Base-by-base conservation (phyloP, 1,140 invertebrate species). In the Papilio xuthus region DNA sequence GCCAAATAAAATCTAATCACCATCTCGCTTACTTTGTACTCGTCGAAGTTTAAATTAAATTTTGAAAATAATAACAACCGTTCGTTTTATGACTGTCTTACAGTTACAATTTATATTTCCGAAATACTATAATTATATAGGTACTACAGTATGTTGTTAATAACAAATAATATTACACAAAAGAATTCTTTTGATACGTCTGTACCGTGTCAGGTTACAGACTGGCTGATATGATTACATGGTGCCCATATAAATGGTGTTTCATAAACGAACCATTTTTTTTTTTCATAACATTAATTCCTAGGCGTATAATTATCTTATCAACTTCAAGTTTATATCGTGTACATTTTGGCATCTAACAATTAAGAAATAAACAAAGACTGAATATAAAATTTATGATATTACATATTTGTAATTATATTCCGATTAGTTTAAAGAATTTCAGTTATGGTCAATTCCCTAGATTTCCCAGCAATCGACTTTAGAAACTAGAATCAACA, bases 221-320 rank as follows among this genome's bases (percentile, higher is more conserved):
- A 73, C 13, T 76, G 53, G n/a, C 56, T 76, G 53, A 76, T 76
- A 44, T 63, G 74, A 76, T 76, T 76, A 76, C 56, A 63, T n/a
- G 53, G 32, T 20, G 53, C 28, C 12, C n/a, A 28, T 42, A 63
- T 63, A 76, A 56, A 63, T 76, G 74, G 74, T 76, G 74, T 42
- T 60, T 37, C 15, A n/a, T 56, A 56, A 56, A 50, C 44, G 1
- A 56, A 53, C n/a, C 3, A 18, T 10, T 18, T 73, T 50, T n/a
- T 41, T 15, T 50, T 71, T n/a, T 42, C 12, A 37, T 69, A 7
- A 28, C 26, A 23, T 50, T 74, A n/a, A 37, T 37, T 37, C 32
- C 7, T n/a, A 53, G 10, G 28, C 60, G 23, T 67, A 28, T 67
- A 67, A 67, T 67, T 15, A 28, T 67, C 23, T 32, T 32, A 15